phyloP scores from a whole-genome alignment of 2,797 vertebrate species.

The Hydrolagus colliei region DNA sequence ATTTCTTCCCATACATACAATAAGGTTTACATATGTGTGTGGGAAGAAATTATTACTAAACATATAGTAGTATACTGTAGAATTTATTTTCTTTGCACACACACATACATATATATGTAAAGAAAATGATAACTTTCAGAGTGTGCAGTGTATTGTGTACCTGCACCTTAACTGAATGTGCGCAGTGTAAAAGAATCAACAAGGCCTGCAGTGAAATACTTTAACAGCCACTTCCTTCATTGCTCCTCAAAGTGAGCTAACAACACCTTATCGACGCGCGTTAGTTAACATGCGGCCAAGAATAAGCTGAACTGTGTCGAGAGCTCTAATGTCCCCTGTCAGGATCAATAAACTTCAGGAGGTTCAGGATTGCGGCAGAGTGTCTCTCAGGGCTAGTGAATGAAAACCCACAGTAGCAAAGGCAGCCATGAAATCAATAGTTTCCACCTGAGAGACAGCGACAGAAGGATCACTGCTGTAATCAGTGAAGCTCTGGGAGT shows the following conservation, averaged over 20 bases:
- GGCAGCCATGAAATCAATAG: neutral
- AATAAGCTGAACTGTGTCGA: neutral
- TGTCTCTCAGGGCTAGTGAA: neutral
- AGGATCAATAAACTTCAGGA: neutral
- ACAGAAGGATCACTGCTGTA: neutral
- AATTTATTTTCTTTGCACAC: too few relatives aligned
- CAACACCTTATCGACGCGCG: neutral
- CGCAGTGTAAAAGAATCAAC: neutral
- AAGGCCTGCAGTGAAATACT: neutral
- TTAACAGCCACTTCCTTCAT: neutral
- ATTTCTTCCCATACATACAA: too few relatives aligned
- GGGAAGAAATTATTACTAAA: too few relatives aligned
- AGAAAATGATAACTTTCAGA: too few relatives aligned
- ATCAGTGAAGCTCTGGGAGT: neutral
- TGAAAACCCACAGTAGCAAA: neutral
- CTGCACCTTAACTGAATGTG: neutral
- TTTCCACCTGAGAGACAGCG: constrained; percentile 19
- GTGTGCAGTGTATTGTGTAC: too few relatives aligned
- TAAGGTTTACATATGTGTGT: too few relatives aligned
- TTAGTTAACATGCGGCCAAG: neutral
- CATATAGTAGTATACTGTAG: too few relatives aligned
- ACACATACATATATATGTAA: too few relatives aligned
- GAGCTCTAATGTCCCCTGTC: constrained; percentile 2
- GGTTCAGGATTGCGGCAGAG: neutral
- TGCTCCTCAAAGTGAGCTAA: neutral